These are phyloP conservation scores for Dasypus novemcinctus DNA, from an alignment of 2,113 vertebrate species.

Conservation along the genomic window DNA sequence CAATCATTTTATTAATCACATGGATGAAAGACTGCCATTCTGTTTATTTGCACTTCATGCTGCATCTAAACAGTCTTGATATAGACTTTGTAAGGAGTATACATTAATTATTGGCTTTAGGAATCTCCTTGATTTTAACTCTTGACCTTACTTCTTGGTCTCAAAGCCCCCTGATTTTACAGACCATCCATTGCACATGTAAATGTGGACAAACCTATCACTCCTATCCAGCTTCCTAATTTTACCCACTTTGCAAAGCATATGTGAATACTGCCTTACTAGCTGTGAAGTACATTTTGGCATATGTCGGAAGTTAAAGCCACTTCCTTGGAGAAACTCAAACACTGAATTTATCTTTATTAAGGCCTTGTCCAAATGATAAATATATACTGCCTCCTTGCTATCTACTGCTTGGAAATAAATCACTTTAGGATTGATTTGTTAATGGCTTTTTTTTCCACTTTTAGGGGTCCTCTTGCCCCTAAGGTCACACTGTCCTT, in stretches of 20 bases:
- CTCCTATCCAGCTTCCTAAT: conserved; percentile 53
- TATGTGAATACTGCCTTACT: conserved; percentile 80
- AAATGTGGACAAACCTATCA: conserved; percentile 44
- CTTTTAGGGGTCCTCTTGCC: conserved; percentile 76
- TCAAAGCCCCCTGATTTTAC: conserved; percentile 47
- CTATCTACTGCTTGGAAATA: conserved; percentile 87
- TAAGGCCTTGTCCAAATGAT: conserved; percentile 89
- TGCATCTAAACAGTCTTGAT: conserved; percentile 4
- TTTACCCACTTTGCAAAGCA: conserved; percentile 57
- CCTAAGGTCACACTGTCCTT: conserved; percentile 78
- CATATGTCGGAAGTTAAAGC: conserved; percentile 79
- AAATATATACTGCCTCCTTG: conserved; percentile 84
- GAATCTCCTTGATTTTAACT: conserved; percentile 46
- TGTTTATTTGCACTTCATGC: conserved; percentile 10
- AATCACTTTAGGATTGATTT: conserved; percentile 90
- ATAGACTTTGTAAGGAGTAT: conserved; percentile 52
- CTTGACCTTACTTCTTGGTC: conserved; percentile 32
- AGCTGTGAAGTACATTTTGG: conserved; percentile 78
- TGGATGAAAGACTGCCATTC: background rate
- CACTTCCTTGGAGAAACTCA: conserved; percentile 78
- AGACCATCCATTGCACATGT: conserved; percentile 24
- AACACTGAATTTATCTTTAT: conserved; percentile 88
- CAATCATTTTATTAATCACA: conserved; percentile 26
- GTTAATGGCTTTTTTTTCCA: conserved; percentile 77
- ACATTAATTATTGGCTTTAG: conserved; percentile 41